A percentile compares a stretch with the other conserved stretches of the same genome.
Conservation (phyloP, 2,113 vertebrate genomes). For the Gavialis gangeticus region DNA sequence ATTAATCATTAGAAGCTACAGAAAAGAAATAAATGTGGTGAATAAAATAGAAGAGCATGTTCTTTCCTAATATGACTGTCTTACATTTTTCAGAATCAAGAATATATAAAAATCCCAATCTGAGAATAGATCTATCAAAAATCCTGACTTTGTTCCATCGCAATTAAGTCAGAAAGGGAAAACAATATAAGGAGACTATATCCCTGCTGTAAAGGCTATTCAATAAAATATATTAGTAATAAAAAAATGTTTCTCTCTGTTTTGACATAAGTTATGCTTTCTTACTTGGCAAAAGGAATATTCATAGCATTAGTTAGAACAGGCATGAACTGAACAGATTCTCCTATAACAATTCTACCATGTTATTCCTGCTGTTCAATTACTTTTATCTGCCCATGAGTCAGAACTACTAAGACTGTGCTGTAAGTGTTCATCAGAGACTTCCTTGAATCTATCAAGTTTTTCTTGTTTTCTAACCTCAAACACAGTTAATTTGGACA, state of each 20-base stretch:
- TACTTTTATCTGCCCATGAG: not conserved
- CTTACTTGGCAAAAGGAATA: not conserved
- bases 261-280: not conserved
- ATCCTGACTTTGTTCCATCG: not conserved
- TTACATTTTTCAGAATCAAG: not conserved
- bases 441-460: slow-evolving; percentile 10
- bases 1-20: not conserved
- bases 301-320: not conserved
- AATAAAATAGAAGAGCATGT: not conserved
- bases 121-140: not conserved
- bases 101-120: not conserved
- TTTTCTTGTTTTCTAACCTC: not conserved
- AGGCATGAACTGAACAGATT: rapidly evolving
- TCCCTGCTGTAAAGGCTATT: not conserved
- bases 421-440: not conserved
- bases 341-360: not conserved
- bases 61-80: not conserved
- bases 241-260: not conserved
- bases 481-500: not conserved
- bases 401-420: not conserved
- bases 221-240: not conserved
- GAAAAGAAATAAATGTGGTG: not conserved
- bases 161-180: not conserved
- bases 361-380: not conserved
- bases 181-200: not conserved